Evolutionary conservation across 2,113 vertebrate species (phyloP).

Genomic region (Sakesphorus luctuosus): DNA sequence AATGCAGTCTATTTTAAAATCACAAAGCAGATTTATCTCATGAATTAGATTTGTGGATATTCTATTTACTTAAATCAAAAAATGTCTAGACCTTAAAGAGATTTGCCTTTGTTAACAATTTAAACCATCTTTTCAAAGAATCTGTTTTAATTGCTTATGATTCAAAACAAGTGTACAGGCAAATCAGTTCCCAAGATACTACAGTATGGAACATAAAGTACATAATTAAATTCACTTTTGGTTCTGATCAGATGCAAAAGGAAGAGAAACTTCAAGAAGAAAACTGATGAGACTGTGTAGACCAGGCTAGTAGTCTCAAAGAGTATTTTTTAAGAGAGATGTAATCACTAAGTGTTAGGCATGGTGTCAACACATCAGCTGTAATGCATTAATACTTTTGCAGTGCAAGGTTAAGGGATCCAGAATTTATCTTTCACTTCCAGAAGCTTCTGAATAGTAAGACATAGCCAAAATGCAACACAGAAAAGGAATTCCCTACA

Average conservation of each 20-base stretch:
- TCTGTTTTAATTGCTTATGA: background rate
- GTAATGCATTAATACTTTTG: background rate
- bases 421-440: background rate
- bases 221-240: background rate
- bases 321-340: background rate
- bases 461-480: background rate
- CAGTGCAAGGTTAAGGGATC: background rate
- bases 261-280: background rate
- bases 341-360: background rate
- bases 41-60: background rate
- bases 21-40: background rate
- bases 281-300: background rate
- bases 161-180: background rate
- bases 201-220: background rate
- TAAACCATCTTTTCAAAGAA: background rate
- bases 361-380: background rate
- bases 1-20: background rate
- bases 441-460: background rate
- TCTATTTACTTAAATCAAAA: background rate
- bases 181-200: background rate
- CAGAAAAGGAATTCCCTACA: fast-evolving
- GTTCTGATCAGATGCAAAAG: background rate
- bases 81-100: background rate
- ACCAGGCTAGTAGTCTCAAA: background rate
- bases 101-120: background rate